Conservation (phyloP, 2,797 vertebrate genomes). For the Podargus strigoides region DNA sequence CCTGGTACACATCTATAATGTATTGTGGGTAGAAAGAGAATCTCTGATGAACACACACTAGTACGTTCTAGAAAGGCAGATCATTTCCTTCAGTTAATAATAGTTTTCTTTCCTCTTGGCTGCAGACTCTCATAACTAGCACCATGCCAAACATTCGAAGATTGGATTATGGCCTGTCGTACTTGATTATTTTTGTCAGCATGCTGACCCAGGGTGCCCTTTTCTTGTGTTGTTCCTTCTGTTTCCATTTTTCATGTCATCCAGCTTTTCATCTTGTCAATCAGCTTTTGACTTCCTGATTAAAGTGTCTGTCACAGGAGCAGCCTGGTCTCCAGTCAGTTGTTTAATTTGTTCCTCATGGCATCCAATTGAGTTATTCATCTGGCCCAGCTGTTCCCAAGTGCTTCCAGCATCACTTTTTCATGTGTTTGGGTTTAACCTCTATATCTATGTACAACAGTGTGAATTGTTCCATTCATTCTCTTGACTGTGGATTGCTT, state of each 20-base stretch:
- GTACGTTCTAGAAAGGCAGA: slow-evolving; percentile 69
- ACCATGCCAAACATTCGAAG: slow-evolving; percentile 77
- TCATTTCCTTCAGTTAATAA: slow-evolving; percentile 78
- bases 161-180: slow-evolving; percentile 82
- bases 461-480: slow-evolving; percentile 79
- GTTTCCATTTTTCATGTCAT: slow-evolving; percentile 87
- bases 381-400: slow-evolving; percentile 83
- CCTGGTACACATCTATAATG: neutral
- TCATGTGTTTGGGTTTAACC: slow-evolving; percentile 83
- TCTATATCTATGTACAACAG: slow-evolving; percentile 75
- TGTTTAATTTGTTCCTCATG: slow-evolving; percentile 86
- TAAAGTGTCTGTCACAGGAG: slow-evolving; percentile 84
- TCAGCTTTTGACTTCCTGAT: slow-evolving; percentile 86
- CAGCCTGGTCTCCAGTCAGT: slow-evolving; percentile 78
- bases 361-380: slow-evolving; percentile 83
- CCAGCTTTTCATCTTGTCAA: slow-evolving; percentile 86
- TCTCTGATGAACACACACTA: slow-evolving; percentile 52
- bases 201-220: slow-evolving; percentile 79
- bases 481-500: slow-evolving; percentile 63
- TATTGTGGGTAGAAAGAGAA: slow-evolving; percentile 22
- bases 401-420: slow-evolving; percentile 78
- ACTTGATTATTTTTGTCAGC: slow-evolving; percentile 85
- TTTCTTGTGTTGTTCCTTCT: slow-evolving; percentile 83
- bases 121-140: slow-evolving; percentile 76
- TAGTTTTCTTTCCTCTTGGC: slow-evolving; percentile 79